phyloP scores from a whole-genome alignment of 2,797 vertebrate genomes.

The Caiman crocodilus region DNA sequence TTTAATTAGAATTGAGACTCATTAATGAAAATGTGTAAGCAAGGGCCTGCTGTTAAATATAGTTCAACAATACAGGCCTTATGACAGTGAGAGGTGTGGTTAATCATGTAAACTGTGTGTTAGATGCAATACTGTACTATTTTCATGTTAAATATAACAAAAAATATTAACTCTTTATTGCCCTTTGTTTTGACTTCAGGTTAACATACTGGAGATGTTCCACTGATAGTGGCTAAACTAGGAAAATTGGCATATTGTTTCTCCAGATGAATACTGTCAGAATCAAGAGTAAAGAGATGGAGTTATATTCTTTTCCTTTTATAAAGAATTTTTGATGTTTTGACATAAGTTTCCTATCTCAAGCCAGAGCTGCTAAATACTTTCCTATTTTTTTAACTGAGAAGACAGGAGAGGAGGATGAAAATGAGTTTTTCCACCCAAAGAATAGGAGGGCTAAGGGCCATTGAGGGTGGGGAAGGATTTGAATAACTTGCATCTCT shows the following conservation, averaged over 20 bases:
- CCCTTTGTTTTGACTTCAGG: background rate
- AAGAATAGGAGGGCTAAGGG: no score
- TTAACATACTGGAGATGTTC: background rate
- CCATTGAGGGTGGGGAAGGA: background rate
- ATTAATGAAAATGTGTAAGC: conserved; percentile 52
- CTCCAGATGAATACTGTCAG: background rate
- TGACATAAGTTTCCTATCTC: background rate
- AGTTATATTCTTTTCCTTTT: background rate
- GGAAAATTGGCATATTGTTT: background rate
- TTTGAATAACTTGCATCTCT: background rate
- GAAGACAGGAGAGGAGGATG: no score
- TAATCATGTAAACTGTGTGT: background rate
- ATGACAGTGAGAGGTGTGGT: background rate
- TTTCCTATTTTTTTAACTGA: background rate
- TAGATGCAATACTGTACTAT: background rate
- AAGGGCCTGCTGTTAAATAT: conserved; percentile 28
- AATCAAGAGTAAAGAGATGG: background rate
- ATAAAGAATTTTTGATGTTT: background rate
- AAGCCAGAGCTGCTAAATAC: background rate
- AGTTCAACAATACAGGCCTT: background rate
- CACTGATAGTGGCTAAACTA: background rate
- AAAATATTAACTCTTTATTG: background rate
- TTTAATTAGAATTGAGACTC: conserved; percentile 63
- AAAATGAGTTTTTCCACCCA: no score
- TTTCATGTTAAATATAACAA: background rate